Base-by-base conservation (phyloP, 2,113 vertebrate species). In the Dascyllus trimaculatus region DNA sequence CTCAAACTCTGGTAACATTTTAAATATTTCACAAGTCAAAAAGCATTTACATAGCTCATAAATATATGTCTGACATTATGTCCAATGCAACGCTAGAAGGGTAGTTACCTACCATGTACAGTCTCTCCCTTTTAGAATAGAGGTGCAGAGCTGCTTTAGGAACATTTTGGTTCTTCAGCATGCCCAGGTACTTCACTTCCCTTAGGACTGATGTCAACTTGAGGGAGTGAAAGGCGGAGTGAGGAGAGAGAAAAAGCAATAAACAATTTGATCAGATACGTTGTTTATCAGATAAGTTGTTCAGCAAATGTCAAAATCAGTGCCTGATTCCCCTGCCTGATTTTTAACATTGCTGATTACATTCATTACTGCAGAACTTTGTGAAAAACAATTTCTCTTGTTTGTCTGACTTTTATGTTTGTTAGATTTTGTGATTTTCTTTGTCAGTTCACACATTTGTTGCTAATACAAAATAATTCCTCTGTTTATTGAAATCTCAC, bases 121-220 rank as follows among this genome's bases (percentile, higher is more conserved):
- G 88, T 57, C 52, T 93, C 61, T 93, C 87, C 63, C 92, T 90
- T 89, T 93, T 92, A 29, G 90, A 94, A 86, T 91, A 91, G 22
- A 95, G 94, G 53, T 91, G 49, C 45, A 93, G 84, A 78, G 94
- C 94, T 92, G 91, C 91, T 81, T 93, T 51, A 11, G 89, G 84
- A 76, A 93, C 94, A 75, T 90, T 89, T 81, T 87, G 86, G 78
- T 82, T 72, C 87, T 95, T 96, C 85, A 94, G 77, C 85, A 95
- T 88, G 67, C 91, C 72, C 64, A 95, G 90, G 85, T 94, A 96
- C 80, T 95, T 95, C 51, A 93, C 87, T 71, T 95, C 92, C 58
- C 92, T 79, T 2, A 95, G 89, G 78, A 96, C 45, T 25, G 91
- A 93, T 63, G 93, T 95, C 85, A 96, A 35, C 93, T 94, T 81